Percentiles rank a stretch among this genome's conserved stretches.
phyloP scores from a whole-genome alignment of 2,888 invertebrate species.

The Deroplatys truncata region DNA sequence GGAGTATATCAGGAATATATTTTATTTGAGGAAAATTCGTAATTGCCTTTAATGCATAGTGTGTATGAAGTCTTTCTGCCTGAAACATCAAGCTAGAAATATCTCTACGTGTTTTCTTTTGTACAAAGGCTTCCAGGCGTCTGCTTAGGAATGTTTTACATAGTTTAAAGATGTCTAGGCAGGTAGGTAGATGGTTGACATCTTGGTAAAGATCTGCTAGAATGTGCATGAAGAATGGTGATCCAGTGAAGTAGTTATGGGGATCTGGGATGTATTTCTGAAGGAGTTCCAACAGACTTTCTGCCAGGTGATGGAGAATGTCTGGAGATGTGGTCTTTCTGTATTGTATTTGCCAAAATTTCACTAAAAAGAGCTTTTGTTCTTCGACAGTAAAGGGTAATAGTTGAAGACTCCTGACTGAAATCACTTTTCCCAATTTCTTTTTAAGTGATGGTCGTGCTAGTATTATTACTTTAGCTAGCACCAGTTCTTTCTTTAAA shows the following conservation, averaged over 20 bases:
- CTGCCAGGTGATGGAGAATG: neutral
- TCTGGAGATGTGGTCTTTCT: neutral
- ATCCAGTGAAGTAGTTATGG: neutral
- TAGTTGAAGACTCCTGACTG: neutral
- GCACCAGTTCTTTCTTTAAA: neutral
- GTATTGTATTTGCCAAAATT: neutral
- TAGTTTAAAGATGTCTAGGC: neutral
- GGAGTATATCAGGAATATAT: neutral
- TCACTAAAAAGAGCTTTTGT: neutral
- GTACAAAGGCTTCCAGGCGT: neutral
- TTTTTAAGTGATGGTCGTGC: neutral
- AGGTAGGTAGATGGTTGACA: neutral
- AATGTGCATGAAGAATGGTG: neutral
- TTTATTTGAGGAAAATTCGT: neutral
- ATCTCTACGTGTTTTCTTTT: neutral
- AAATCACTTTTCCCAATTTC: neutral
- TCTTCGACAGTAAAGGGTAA: neutral
- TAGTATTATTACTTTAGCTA: neutral
- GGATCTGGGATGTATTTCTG: neutral
- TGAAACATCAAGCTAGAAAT: neutral
- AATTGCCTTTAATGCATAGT: neutral
- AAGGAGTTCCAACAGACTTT: neutral
- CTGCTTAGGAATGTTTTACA: neutral
- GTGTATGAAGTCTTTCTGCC: neutral
- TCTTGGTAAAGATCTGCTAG: neutral